Percentiles rank a stretch among this genome's conserved stretches.
phyloP scores from a whole-genome alignment of 2,797 vertebrate species.

The Scyliorhinus canicula region DNA sequence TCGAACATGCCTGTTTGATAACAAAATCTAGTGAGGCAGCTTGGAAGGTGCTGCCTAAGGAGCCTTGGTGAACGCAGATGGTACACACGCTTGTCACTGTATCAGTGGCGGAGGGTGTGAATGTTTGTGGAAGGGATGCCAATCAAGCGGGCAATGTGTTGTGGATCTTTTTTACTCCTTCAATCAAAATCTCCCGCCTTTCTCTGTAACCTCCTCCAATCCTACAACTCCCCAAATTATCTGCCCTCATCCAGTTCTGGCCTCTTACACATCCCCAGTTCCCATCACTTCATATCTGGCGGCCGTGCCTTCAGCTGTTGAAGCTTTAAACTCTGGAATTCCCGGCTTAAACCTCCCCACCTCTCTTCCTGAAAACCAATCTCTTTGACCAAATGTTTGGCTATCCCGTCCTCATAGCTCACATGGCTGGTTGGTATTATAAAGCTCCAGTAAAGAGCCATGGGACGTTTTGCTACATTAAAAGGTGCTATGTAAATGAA shows the following conservation, averaged over 20 bases:
- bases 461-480: neutral
- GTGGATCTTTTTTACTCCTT: neutral
- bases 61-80: too few species aligned
- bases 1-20: neutral
- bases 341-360: neutral
- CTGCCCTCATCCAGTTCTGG: neutral
- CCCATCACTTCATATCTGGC: neutral
- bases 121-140: too few species aligned
- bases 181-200: neutral
- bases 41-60: too few species aligned
- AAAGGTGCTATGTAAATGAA: neutral
- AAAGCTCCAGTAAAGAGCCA: neutral
- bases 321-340: neutral
- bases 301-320: neutral
- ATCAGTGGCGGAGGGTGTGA: too few species aligned
- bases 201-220: neutral
- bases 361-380: neutral
- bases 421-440: neutral
- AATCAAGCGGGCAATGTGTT: neutral
- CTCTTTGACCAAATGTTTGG: neutral
- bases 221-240: neutral
- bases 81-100: too few species aligned
- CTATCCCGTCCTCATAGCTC: neutral
- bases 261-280: neutral
- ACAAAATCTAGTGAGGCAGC: neutral